phyloP scores from a whole-genome alignment of 2,888 invertebrate species.

The Drosophila austrosaltans region DNA sequence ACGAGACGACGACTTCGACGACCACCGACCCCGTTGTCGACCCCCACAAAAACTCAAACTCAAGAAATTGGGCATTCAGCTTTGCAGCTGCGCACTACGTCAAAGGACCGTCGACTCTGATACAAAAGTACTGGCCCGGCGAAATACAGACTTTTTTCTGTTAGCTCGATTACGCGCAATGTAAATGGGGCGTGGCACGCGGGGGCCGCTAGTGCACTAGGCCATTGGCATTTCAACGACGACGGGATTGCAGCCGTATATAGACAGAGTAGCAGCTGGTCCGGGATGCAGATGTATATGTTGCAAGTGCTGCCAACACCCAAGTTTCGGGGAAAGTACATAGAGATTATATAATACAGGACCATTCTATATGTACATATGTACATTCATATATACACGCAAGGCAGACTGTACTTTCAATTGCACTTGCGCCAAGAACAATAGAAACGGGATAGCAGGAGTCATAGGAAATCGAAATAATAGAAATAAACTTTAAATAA shows the following conservation, averaged over 20 bases:
- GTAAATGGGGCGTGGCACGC: conserved; percentile 40
- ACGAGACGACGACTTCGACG: conserved; percentile 45
- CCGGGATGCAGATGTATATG: conserved; percentile 47
- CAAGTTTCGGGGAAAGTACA: conserved; percentile 28
- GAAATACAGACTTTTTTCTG: conserved; percentile 30
- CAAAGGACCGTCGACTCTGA: background rate
- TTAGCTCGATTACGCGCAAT: conserved; percentile 51
- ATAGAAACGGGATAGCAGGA: background rate
- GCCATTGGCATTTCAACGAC: conserved; percentile 67
- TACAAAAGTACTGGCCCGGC: conserved; percentile 56
- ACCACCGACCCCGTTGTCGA: background rate
- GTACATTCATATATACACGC: conserved; percentile 7
- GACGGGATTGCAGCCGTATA: conserved; percentile 57
- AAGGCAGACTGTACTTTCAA: conserved; percentile 55
- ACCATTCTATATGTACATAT: conserved; percentile 9
- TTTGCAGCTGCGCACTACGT: conserved; percentile 66
- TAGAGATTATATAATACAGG: conserved; percentile 21
- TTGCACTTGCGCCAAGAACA: conserved; percentile 38
- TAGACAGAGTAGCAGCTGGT: conserved; percentile 50
- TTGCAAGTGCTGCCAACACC: conserved; percentile 41
- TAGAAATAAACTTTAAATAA: background rate
- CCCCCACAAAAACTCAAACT: conserved; percentile 12
- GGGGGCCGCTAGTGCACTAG: conserved; percentile 64
- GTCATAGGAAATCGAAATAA: background rate
- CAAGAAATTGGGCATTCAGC: conserved; percentile 72